Percentiles rank a stretch among this genome's conserved stretches.
phyloP scores from a whole-genome alignment of 2,888 invertebrate species.

The Sesamia inferens region DNA sequence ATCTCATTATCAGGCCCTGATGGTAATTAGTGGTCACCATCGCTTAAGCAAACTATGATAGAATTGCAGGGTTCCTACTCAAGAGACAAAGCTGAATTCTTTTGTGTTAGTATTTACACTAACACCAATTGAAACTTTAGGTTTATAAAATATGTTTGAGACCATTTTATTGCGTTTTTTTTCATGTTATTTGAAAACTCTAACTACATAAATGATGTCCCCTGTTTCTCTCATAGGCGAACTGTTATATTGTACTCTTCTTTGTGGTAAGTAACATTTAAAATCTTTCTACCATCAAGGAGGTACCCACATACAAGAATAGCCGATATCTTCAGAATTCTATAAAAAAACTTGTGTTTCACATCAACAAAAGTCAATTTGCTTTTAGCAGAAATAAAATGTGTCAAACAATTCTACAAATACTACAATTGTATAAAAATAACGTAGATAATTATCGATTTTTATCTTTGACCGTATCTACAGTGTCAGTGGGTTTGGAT shows the following conservation, averaged over 20 bases:
- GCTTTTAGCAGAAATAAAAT: not conserved
- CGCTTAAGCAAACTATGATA: too few relatives aligned
- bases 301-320: too few relatives aligned
- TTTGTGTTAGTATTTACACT: not conserved
- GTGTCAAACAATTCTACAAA: not conserved
- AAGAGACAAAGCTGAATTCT: not conserved
- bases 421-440: too few relatives aligned
- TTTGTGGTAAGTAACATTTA: too few relatives aligned
- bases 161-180: not conserved
- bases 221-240: too few relatives aligned
- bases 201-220: not conserved
- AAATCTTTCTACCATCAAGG: too few relatives aligned
- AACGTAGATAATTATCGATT: not conserved
- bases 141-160: not conserved
- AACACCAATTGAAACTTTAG: not conserved
- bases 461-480: not conserved
- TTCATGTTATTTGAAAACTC: not conserved
- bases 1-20: too few relatives aligned
- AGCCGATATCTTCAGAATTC: too few relatives aligned
- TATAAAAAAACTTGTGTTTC: not conserved
- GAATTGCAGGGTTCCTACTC: too few relatives aligned
- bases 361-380: not conserved
- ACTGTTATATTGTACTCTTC: too few relatives aligned
- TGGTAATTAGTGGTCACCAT: too few relatives aligned
- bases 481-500: slow-evolving; percentile 7